These are phyloP conservation scores for Platichthys flesus DNA, from an alignment of 2,113 vertebrate species.

Conservation along the genomic window DNA sequence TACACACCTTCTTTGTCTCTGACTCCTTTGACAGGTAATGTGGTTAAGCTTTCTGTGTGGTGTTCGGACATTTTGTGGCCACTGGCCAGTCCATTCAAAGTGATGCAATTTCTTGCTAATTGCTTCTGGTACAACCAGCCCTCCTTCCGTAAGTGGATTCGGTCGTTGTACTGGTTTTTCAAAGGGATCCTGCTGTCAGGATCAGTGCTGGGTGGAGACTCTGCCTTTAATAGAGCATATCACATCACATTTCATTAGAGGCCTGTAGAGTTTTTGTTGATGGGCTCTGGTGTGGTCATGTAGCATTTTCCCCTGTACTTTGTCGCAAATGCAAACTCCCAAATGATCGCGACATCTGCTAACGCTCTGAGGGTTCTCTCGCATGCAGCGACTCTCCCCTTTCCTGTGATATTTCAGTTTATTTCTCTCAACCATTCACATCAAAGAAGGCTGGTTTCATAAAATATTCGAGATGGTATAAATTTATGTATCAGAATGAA, in stretches of 20 bases:
- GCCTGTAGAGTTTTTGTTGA: constrained; percentile 46
- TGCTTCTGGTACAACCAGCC: constrained; percentile 23
- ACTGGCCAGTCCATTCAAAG: constrained; percentile 15
- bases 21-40: constrained; percentile 2
- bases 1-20: not conserved
- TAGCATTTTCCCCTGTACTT: constrained; percentile 37
- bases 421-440: not conserved
- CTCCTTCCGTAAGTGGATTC: not conserved
- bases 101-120: constrained; percentile 8
- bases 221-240: constrained; percentile 48
- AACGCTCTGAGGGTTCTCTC: constrained; percentile 10
- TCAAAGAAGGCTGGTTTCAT: no score
- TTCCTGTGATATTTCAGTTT: not conserved
- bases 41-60: not conserved
- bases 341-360: constrained; percentile 52
- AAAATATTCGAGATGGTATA: not conserved
- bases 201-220: constrained; percentile 57
- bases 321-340: constrained; percentile 16
- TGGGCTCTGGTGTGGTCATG: constrained; percentile 33
- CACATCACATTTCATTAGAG: constrained; percentile 66
- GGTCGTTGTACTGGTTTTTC: constrained; percentile 42
- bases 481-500: not conserved
- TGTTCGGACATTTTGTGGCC: constrained; percentile 28
- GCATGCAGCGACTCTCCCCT: not conserved
- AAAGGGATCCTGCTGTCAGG: constrained; percentile 49